Evolutionary conservation across 64 coral and sea anemone genomes (phyloP), one percentile per base, ranked within the genome.

Genomic region (Trachythela sp.): DNA sequence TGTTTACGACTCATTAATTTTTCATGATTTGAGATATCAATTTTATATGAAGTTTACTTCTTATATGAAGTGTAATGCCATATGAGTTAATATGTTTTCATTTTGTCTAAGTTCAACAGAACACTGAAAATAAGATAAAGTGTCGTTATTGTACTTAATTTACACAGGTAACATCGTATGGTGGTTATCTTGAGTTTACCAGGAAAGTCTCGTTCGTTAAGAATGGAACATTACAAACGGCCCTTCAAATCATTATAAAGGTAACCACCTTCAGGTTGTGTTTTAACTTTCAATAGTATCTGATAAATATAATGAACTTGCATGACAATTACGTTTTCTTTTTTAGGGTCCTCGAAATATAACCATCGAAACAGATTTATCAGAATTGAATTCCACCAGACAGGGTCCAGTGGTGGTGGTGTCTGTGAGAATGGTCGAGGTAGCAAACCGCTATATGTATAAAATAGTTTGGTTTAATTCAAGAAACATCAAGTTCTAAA

Each of bases 351-450:
- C 75, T 17, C 26, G 75, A 36, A 80, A 80, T 80, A 38, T 80
- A 11, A 39, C 37, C 30, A 80, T 80, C 4, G 33, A 80, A 80
- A 13, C 31, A 18, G 31, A 11, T 30, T 39, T 80, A 80, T 29
- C 75, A 15, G 9, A 35, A 38, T 10, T 80, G 6, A 35, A 37
- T 80, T 15, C 75, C 9, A 39, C 33, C 37, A 35, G 11, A 38
- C 75, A 15, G 37, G 30, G 75, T 10, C 31, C 33, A 18, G 30
- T 2, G 2, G 30, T 2, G 2, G 30, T 35, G 4, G 34, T 80
- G 18, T 64, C 56, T 64, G 56, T 64, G 8, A 80, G 35, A 80
- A 80, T 80, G 75, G 75, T 80, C 10, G 75, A 80, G 75, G 75
- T 80, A 72, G 1, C 11, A 31, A 1, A 2, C 1, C 5, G 64